phyloP scores from a whole-genome alignment of 2,113 vertebrate genomes.

The Lethenteron reissneri region DNA sequence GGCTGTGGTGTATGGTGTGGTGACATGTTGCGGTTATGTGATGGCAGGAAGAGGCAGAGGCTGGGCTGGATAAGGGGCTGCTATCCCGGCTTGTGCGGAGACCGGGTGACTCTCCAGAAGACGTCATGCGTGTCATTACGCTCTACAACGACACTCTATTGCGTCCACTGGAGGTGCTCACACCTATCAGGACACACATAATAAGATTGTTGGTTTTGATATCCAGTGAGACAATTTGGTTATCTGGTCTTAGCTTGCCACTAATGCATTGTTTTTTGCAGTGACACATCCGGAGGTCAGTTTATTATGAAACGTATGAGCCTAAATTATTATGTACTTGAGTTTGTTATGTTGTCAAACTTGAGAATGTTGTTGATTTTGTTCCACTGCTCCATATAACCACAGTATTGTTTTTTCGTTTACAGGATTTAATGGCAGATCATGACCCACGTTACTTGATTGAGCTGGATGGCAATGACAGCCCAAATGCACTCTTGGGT shows the following conservation, averaged over 20 bases:
- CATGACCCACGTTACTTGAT: slow-evolving; percentile 39
- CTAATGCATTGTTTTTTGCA: neutral
- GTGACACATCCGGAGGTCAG: slow-evolving; percentile 11
- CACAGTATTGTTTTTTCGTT: slow-evolving; percentile 7
- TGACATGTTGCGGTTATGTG: too few relatives aligned
- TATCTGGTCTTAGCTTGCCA: neutral
- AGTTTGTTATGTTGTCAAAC: neutral
- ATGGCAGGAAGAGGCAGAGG: slow-evolving; percentile 14
- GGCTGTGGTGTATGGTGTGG: too few relatives aligned
- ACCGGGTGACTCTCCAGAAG: slow-evolving; percentile 37
- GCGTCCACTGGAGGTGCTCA: slow-evolving; percentile 34
- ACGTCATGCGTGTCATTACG: slow-evolving; percentile 21
- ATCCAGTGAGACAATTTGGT: slow-evolving; percentile 8
- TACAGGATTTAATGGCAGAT: slow-evolving; percentile 43
- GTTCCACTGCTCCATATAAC: neutral
- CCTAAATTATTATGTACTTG: neutral
- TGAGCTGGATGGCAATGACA: slow-evolving; percentile 55
- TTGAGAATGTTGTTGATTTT: neutral
- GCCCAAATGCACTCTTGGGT: slow-evolving; percentile 28
- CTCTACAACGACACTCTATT: slow-evolving; percentile 42
- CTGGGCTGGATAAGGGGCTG: slow-evolving; percentile 17
- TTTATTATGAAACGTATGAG: neutral
- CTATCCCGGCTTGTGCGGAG: slow-evolving; percentile 33
- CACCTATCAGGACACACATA: too few relatives aligned
- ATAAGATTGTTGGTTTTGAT: too few relatives aligned